These are phyloP conservation scores for Prosapia bicincta DNA, from an alignment of 2,888 invertebrate species.

Conservation along the genomic window DNA sequence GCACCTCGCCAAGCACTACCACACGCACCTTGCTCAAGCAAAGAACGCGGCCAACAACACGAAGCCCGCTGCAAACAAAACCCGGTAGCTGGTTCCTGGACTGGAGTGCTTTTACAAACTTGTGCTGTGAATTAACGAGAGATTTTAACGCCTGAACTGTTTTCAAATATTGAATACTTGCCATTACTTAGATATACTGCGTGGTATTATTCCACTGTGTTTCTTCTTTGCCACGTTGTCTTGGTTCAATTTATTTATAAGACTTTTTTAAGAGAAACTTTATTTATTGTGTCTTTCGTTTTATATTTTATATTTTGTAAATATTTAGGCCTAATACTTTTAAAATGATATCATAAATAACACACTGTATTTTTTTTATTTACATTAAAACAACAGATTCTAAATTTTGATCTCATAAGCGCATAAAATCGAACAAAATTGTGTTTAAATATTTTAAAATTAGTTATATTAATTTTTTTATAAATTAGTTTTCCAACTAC, in stretches of 20 bases:
- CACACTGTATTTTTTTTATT: too few relatives aligned
- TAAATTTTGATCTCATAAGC: background rate
- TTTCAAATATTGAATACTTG: slow-evolving; percentile 23
- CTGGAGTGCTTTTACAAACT: background rate
- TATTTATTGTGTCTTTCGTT: background rate
- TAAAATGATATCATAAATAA: background rate
- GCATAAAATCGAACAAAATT: too few relatives aligned
- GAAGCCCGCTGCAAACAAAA: slow-evolving; percentile 18
- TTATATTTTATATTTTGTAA: background rate
- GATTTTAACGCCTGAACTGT: slow-evolving; percentile 11
- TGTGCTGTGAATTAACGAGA: slow-evolving; percentile 17
- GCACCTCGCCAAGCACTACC: slow-evolving; percentile 88
- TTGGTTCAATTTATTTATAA: background rate
- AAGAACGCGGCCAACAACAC: slow-evolving; percentile 33
- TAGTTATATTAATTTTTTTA: too few relatives aligned
- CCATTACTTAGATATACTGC: slow-evolving; percentile 9
- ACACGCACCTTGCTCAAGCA: slow-evolving; percentile 81
- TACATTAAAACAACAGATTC: background rate
- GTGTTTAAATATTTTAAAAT: background rate
- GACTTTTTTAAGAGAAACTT: background rate
- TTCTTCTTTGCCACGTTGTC: background rate
- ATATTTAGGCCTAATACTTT: background rate
- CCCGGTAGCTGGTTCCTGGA: slow-evolving; percentile 15
- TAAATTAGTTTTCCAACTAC: too few relatives aligned
- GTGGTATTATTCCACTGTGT: background rate